Evolutionary conservation across 2,888 invertebrate species (phyloP).

Genomic region (Andrena camellia): DNA sequence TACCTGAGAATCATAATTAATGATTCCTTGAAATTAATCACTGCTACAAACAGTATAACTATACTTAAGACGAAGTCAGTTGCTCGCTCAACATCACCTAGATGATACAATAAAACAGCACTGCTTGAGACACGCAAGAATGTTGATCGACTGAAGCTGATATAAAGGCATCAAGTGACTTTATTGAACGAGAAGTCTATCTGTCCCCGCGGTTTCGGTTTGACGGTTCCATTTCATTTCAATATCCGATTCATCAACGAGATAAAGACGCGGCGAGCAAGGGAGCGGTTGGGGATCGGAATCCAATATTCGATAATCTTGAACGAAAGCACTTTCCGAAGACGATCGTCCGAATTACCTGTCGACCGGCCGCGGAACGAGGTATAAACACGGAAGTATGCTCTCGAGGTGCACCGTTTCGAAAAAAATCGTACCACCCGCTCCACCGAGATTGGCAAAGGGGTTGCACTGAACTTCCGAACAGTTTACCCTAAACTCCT

Average conservation of each 20-base stretch:
- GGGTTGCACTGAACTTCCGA: too few relatives aligned
- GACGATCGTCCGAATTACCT: constrained; percentile 35
- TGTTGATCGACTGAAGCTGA: neutral
- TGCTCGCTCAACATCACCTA: too few relatives aligned
- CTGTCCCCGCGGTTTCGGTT: neutral
- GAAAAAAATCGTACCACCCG: constrained; percentile 2
- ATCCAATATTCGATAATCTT: constrained; percentile 23
- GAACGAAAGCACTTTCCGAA: neutral
- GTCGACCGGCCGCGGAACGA: constrained; percentile 12
- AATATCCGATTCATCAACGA: constrained; percentile 23
- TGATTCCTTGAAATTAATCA: neutral
- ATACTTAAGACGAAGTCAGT: too few relatives aligned
- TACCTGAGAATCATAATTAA: constrained; percentile 87
- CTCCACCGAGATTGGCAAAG: neutral
- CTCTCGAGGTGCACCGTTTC: neutral
- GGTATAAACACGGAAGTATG: constrained; percentile 19
- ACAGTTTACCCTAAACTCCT: too few relatives aligned
- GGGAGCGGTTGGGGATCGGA: constrained; percentile 4
- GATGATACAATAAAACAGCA: too few relatives aligned
- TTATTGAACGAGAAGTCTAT: neutral
- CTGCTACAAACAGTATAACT: too few relatives aligned
- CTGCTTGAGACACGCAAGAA: neutral
- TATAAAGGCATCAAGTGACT: neutral
- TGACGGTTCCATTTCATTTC: constrained; percentile 10
- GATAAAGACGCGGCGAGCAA: neutral